phyloP scores from a whole-genome alignment of 1,140 invertebrate species.

The Drosophila teissieri region DNA sequence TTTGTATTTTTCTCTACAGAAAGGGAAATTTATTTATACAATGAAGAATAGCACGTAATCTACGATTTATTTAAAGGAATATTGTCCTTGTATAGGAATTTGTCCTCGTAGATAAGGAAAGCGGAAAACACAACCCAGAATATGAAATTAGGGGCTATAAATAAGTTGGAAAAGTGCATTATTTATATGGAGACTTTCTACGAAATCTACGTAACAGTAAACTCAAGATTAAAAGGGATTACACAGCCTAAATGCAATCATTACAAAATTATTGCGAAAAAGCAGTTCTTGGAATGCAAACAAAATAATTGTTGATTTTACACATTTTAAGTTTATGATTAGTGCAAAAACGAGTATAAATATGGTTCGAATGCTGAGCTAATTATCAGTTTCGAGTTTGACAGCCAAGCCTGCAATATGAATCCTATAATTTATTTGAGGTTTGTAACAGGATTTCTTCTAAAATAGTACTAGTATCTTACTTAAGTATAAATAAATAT shows the following conservation, averaged over 20 bases:
- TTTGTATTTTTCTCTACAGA: slow-evolving; percentile 44
- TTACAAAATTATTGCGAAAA: neutral
- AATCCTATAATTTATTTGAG: neutral
- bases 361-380: neutral
- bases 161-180: neutral
- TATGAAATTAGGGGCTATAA: too few relatives aligned
- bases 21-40: slow-evolving; percentile 58
- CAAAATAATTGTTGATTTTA: neutral
- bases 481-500: too few relatives aligned
- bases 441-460: neutral
- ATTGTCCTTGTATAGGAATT: slow-evolving; percentile 13
- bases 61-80: neutral
- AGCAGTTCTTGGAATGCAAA: neutral
- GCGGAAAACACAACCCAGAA: slow-evolving; percentile 5
- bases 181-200: neutral
- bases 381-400: neutral
- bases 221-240: neutral
- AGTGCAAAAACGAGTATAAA: neutral
- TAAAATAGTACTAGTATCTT: too few relatives aligned
- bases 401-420: neutral
- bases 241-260: neutral
- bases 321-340: neutral
- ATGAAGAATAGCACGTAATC: neutral
- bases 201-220: neutral
- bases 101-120: slow-evolving; percentile 3